Evolutionary conservation across 2,113 vertebrate genomes (phyloP), one percentile per base, ranked within the genome.

Genomic region (Leiothrix lutea): DNA sequence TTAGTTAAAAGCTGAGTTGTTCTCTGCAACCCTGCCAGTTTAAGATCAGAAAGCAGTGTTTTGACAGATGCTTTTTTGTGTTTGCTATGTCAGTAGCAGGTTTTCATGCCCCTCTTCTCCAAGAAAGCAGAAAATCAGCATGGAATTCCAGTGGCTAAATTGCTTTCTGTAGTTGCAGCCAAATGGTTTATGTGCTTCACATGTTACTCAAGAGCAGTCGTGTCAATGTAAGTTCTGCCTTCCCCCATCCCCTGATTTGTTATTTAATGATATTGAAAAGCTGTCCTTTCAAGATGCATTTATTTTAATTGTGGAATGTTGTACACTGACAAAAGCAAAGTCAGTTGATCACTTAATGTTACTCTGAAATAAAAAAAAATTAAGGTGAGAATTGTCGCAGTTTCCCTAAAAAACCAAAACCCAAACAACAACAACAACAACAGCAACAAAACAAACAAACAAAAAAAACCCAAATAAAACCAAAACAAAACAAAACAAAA

Each of bases 81-180:
- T 82, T 92, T 88, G 86, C 11, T 60, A 26, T 85, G 75, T 83
- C 80, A 83, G 66, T 69, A 74, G 75, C 82, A 95, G 58, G 82
- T 94, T 95, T 92, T 88, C 17, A 19, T 90, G 53, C 48, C 20
- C 12, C 26, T 90, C 51, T 81, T 92, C 71, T 82, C 66, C 51
- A 80, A 64, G 74, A 92, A 92, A 88, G 79, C 58, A 95, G 71
- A 95, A 92, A 86, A 90, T 72, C 48, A 56, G 45, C 17, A 40
- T 80, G 86, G 86, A 92, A 83, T 90, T 83, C 80, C 80, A 85
- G 48, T 92, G 80, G 71, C 80, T 95, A 94, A 90, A 88, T 77
- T 57, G n/a, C 48, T 80, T 96, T 95, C 47, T 83, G 58, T 90
- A 88, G 67, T 60, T 95, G 44, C 48, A 70, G 75, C 66, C 71